Evolutionary conservation across 2,888 invertebrate species (phyloP), one percentile per base, ranked within the genome.

Genomic region (Epirrhoe tristata): DNA sequence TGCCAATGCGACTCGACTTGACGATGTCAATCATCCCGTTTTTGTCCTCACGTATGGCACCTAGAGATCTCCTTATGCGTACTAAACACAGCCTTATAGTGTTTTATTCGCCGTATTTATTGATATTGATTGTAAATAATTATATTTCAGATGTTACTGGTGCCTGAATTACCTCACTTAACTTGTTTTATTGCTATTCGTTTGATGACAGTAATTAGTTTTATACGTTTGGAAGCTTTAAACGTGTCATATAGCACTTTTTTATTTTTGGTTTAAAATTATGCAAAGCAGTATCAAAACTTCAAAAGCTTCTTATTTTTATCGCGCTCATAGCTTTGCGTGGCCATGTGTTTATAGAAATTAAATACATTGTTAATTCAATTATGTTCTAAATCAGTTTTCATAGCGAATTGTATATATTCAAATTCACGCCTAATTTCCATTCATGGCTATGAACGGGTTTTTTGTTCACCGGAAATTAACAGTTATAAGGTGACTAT

Each of bases 391-490:
- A 70, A 67, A 70, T 66, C 61, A 61, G 51, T 56, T 66, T 56
- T 58, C 59, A 59, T 65, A 65, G 58, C 67, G 62, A 74, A 78
- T 73, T 70, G 70, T 74, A 74, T 74, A 74, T 70, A 76, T 79
- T 77, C 58, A 69, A 74, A 75, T 72, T 69, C 76, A 74, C 69
- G 67, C 75, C 74, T 68, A 70, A 61, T 59, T 58, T 39, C 52
- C 24, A 60, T 66, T 59, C 64, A 68, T 64, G 60, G 71, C 72
- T 63, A 71, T 73, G 73, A 78, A 74, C 76, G 68, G 73, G 77
- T 79, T 78, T 82, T 81, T 80, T 80, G 76, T 81, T 63, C 80
- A 76, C 78, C 83, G 83, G 83, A 83, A 79, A 79, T 78, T 70
- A 78, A 80, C 76, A 74, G 76, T 77, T 77, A 76, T 70, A 53